phyloP scores from a whole-genome alignment of 1,140 invertebrate species.

The Tenebrio molitor region DNA sequence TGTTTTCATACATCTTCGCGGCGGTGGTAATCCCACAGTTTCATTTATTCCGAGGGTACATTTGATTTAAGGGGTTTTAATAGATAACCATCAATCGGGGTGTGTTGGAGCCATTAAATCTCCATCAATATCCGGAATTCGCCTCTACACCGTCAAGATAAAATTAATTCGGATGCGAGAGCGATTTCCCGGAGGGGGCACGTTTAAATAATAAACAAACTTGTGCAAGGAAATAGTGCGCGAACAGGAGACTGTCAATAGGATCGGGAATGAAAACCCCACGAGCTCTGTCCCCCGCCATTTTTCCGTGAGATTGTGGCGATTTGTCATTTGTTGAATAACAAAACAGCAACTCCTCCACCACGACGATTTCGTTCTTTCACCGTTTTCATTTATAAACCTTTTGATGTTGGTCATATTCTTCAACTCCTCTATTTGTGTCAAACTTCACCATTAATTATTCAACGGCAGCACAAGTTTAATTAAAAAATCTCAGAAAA shows the following conservation, averaged over 20 bases:
- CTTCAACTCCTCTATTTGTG: slow-evolving; percentile 1
- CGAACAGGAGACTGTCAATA: too few relatives aligned
- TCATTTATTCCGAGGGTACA: background rate
- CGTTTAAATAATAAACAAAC: slow-evolving; percentile 14
- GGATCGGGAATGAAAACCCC: background rate
- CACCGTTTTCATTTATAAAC: slow-evolving; percentile 17
- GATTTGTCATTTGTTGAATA: slow-evolving; percentile 32
- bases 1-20: background rate
- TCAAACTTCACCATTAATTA: background rate
- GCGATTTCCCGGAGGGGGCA: background rate
- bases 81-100: background rate
- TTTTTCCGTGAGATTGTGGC: slow-evolving; percentile 8
- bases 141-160: background rate
- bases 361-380: background rate
- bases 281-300: background rate
- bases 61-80: background rate
- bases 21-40: background rate
- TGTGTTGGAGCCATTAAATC: background rate
- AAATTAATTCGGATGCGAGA: background rate
- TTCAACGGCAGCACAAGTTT: background rate
- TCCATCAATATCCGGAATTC: background rate
- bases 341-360: slow-evolving; percentile 16
- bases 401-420: background rate
- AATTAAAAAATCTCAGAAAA: slow-evolving; percentile 33
- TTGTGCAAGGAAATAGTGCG: background rate